phyloP scores from a whole-genome alignment of 2,888 invertebrate genomes.

The Hypercompe scribonia region DNA sequence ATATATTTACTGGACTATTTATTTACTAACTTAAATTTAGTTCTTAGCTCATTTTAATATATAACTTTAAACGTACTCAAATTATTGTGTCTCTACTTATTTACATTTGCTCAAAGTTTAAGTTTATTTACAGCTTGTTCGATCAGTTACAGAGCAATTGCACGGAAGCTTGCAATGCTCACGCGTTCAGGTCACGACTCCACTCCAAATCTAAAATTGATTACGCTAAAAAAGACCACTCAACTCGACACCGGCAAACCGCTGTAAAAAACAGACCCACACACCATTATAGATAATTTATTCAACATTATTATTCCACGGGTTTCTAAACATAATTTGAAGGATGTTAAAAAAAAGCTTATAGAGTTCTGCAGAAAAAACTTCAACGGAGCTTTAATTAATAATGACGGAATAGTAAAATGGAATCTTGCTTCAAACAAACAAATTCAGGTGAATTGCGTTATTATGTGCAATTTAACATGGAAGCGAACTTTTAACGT shows the following conservation, averaged over 20 bases:
- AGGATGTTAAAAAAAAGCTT: slow-evolving; percentile 55
- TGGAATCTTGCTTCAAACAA: slow-evolving; percentile 30
- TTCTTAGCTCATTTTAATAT: background rate
- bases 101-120: slow-evolving; percentile 19
- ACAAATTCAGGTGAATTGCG: slow-evolving; percentile 20
- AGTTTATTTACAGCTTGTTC: slow-evolving; percentile 31
- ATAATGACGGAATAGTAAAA: slow-evolving; percentile 58
- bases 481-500: slow-evolving; percentile 2
- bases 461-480: slow-evolving; percentile 12
- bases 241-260: slow-evolving; percentile 57
- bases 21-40: no score
- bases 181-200: slow-evolving; percentile 77
- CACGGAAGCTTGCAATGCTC: slow-evolving; percentile 72
- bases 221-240: slow-evolving; percentile 72
- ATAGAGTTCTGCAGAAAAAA: slow-evolving; percentile 55
- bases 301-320: slow-evolving; percentile 74
- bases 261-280: slow-evolving; percentile 66
- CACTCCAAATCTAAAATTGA: slow-evolving; percentile 82
- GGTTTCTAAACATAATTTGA: slow-evolving; percentile 64
- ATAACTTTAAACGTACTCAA: background rate
- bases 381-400: slow-evolving; percentile 53
- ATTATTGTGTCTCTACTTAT: background rate
- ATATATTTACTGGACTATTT: no score
- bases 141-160: slow-evolving; percentile 52
- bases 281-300: slow-evolving; percentile 78